Conservation (phyloP, 2,113 vertebrate species). For the Forbesichthys agassizii region DNA sequence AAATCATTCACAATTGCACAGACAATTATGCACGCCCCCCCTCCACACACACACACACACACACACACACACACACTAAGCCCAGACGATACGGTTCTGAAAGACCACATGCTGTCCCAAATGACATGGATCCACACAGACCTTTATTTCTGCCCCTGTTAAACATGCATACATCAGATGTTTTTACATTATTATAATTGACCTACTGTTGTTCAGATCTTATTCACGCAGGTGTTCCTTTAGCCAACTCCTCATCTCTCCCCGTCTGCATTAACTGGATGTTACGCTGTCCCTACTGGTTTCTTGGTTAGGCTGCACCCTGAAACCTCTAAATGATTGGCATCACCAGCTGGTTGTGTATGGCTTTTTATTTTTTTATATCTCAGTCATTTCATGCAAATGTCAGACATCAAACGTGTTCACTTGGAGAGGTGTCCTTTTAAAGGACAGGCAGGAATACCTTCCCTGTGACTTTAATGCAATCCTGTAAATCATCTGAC, state of each 20-base stretch:
- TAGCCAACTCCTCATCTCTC: too few species aligned
- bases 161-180: slow-evolving; percentile 40
- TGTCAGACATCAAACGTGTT: slow-evolving; percentile 28
- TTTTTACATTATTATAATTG: slow-evolving; percentile 51
- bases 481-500: slow-evolving; percentile 38
- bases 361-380: slow-evolving; percentile 34
- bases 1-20: slow-evolving; percentile 23
- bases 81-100: slow-evolving; percentile 34
- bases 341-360: slow-evolving; percentile 34
- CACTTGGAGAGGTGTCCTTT: slow-evolving; percentile 30
- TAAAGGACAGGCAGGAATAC: slow-evolving; percentile 26
- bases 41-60: not conserved
- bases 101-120: slow-evolving; percentile 33
- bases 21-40: not conserved
- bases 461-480: slow-evolving; percentile 40
- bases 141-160: slow-evolving; percentile 42
- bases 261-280: slow-evolving; percentile 43
- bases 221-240: slow-evolving; percentile 37
- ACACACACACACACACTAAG: slow-evolving; percentile 20
- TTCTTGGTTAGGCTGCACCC: slow-evolving; percentile 40
- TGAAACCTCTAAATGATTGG: slow-evolving; percentile 39
- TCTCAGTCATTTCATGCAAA: slow-evolving; percentile 63
- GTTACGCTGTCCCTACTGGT: slow-evolving; percentile 43
- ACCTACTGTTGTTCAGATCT: slow-evolving; percentile 40
- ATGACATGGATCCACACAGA: not conserved